phyloP scores from a whole-genome alignment of 2,113 vertebrate species.

The Malurus elegans region DNA sequence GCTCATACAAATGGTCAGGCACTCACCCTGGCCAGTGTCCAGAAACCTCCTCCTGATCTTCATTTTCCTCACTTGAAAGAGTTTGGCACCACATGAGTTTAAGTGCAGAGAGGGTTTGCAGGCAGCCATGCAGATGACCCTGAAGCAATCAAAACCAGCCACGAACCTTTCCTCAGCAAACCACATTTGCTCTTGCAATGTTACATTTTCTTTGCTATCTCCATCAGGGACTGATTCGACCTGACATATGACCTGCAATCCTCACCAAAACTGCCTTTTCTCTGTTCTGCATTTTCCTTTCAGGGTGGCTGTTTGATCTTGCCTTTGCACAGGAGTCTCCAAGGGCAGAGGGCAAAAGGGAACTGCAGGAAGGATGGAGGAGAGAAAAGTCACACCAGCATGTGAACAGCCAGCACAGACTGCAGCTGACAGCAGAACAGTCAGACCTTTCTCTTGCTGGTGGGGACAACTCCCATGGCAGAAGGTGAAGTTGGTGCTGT shows the following conservation, averaged over 20 bases:
- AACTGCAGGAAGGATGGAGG: not conserved
- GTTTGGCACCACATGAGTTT: not conserved
- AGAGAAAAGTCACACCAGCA: conserved; percentile 41
- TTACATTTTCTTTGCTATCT: not conserved
- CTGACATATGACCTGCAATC: not conserved
- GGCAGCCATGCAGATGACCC: not conserved
- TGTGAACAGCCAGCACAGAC: not conserved
- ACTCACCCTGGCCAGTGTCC: not conserved
- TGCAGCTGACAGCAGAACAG: not conserved
- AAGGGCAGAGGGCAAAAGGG: conserved; percentile 23
- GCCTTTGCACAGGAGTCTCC: not conserved
- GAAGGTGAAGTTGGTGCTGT: not conserved
- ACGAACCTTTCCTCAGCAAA: not conserved
- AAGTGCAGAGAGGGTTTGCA: not conserved
- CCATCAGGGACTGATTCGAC: not conserved
- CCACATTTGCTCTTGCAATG: not conserved
- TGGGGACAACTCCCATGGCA: not conserved
- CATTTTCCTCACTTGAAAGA: not conserved
- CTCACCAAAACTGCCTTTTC: conserved; percentile 1
- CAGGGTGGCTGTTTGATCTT: not conserved
- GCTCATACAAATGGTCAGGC: not conserved
- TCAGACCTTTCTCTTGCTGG: not conserved
- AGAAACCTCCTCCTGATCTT: not conserved
- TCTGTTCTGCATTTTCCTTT: not conserved
- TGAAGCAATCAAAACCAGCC: not conserved